Evolutionary conservation across 2,888 invertebrate genomes (phyloP).

Genomic region (Drosophila anomelani): DNA sequence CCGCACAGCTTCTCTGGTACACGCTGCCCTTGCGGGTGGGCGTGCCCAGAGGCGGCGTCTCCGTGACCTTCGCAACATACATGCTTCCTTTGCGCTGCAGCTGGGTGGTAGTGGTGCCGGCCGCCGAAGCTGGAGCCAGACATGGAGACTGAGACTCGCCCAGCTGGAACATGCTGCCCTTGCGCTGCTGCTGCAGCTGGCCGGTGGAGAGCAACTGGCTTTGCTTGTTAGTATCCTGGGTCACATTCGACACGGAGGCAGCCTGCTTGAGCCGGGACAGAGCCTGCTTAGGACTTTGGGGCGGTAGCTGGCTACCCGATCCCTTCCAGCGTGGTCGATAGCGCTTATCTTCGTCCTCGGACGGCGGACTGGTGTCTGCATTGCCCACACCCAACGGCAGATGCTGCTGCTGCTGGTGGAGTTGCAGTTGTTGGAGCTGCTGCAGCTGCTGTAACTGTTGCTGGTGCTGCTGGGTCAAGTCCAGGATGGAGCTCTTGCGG

Average conservation of each 20-base stretch:
- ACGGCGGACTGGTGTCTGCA: conserved; percentile 86
- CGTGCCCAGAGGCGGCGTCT: conserved; percentile 56
- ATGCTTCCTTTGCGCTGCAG: conserved; percentile 72
- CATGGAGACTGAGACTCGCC: conserved; percentile 43
- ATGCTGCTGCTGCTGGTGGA: conserved; percentile 82
- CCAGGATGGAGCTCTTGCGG: conserved; percentile 87
- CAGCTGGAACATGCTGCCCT: conserved; percentile 75
- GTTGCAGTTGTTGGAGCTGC: conserved; percentile 63
- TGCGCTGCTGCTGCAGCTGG: conserved; percentile 43
- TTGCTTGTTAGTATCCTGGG: conserved; percentile 61
- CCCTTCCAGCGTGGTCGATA: conserved; percentile 83
- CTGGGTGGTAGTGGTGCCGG: conserved; percentile 30
- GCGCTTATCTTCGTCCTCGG: conserved; percentile 85
- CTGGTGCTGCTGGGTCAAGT: conserved; percentile 84
- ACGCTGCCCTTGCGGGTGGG: conserved; percentile 67
- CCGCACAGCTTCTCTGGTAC: conserved; percentile 60
- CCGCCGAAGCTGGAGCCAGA: conserved; percentile 1
- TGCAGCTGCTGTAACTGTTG: conserved; percentile 81
- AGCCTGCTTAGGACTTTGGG: conserved; percentile 80
- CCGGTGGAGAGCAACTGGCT: conserved; percentile 60
- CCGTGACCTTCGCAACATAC: conserved; percentile 55
- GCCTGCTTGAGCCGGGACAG: conserved; percentile 82
- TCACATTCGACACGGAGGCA: conserved; percentile 82
- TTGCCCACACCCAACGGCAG: conserved; percentile 84
- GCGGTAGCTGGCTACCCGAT: conserved; percentile 78